phyloP scores from a whole-genome alignment of 2,888 invertebrate species.

The Andrena bicolor region DNA sequence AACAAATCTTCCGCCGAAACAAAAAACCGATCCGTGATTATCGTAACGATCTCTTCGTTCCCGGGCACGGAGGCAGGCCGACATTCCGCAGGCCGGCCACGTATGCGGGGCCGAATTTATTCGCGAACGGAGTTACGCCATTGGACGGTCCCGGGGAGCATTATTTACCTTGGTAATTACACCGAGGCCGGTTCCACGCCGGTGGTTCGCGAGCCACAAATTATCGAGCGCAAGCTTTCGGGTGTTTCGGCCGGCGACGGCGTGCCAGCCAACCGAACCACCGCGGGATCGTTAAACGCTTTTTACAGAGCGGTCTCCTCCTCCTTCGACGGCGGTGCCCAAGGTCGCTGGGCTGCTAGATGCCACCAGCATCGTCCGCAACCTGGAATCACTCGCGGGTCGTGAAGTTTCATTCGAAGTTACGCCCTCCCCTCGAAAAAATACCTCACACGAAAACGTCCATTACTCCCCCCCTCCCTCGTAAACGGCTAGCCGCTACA shows the following conservation, averaged over 20 bases:
- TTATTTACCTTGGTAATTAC: conserved; percentile 81
- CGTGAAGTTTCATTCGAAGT: no score
- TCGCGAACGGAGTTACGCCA: conserved; percentile 74
- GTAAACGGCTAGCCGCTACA: background rate
- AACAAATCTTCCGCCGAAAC: conserved; percentile 48
- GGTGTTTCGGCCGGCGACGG: conserved; percentile 67
- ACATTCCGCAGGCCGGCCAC: conserved; percentile 74
- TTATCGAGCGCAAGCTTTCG: conserved; percentile 74
- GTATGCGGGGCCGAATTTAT: conserved; percentile 77
- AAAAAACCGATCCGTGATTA: conserved; percentile 58
- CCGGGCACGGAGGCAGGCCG: conserved; percentile 38
- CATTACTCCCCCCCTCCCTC: no score
- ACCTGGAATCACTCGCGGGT: conserved; percentile 4
- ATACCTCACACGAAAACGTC: no score
- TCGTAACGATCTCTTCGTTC: conserved; percentile 64
- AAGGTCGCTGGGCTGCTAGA: conserved; percentile 35
- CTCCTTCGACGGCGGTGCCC: background rate
- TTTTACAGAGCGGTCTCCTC: conserved; percentile 48
- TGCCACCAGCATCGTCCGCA: conserved; percentile 11
- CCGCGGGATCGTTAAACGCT: conserved; percentile 68
- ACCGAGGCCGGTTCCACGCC: conserved; percentile 74
- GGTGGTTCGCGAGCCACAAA: conserved; percentile 75
- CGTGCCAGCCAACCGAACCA: conserved; percentile 52
- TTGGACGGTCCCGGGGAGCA: conserved; percentile 73
- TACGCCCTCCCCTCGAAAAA: no score